Conservation (phyloP, 2,888 invertebrate species). For the Yponomeuta cagnagella region DNA sequence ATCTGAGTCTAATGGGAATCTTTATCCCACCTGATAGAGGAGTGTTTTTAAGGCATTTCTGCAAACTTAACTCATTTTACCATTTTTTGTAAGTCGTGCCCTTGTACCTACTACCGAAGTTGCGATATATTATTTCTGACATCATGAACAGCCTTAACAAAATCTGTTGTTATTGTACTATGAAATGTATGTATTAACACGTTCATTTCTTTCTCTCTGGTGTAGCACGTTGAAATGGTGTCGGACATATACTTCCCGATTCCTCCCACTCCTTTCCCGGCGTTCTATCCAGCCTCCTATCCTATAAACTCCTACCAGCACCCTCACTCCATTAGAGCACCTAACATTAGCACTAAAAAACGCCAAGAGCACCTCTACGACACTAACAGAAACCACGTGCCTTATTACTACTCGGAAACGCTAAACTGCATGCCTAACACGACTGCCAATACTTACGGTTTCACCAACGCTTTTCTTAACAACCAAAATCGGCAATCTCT, state of each 20-base stretch:
- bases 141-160: neutral
- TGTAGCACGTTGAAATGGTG: constrained; percentile 84
- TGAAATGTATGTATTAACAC: constrained; percentile 50
- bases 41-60: too few relatives aligned
- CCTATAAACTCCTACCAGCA: constrained; percentile 68
- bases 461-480: constrained; percentile 35
- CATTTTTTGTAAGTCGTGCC: too few relatives aligned
- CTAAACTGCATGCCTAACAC: constrained; percentile 48
- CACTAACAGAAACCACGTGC: constrained; percentile 74
- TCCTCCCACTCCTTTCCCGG: constrained; percentile 62
- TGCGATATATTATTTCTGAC: neutral
- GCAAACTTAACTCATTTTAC: too few relatives aligned
- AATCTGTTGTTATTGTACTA: neutral
- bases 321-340: constrained; percentile 48
- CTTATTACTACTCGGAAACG: constrained; percentile 69
- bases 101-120: too few relatives aligned
- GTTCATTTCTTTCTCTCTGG: constrained; percentile 69
- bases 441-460: constrained; percentile 58
- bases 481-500: constrained; percentile 52
- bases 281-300: constrained; percentile 63
- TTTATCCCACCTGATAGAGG: too few relatives aligned
- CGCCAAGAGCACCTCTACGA: constrained; percentile 67
- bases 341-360: constrained; percentile 49
- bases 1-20: too few relatives aligned
- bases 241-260: constrained; percentile 83